Conservation (phyloP, 2,113 vertebrate genomes). For the Pygoscelis antarcticus region DNA sequence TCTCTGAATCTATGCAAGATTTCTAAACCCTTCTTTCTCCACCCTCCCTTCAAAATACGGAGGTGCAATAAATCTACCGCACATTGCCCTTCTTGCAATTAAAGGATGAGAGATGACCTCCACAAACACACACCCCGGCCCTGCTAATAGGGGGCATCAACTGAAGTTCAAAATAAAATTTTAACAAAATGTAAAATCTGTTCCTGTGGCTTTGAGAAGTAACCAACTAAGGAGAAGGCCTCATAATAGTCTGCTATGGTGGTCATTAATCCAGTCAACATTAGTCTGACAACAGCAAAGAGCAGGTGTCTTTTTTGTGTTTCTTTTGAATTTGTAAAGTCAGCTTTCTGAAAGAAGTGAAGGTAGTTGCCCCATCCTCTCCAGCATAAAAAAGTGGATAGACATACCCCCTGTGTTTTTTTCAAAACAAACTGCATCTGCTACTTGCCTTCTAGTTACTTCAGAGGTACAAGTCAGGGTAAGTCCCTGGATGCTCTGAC, state of each 20-base stretch:
- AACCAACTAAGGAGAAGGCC: background rate
- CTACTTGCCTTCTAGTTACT: background rate
- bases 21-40: background rate
- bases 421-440: background rate
- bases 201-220: background rate
- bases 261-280: background rate
- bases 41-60: background rate
- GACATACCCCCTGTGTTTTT: background rate
- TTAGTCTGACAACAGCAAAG: background rate
- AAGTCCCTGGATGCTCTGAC: background rate
- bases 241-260: background rate
- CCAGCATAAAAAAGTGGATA: background rate
- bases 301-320: background rate
- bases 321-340: background rate
- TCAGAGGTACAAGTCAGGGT: background rate
- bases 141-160: background rate
- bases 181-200: background rate
- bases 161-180: background rate
- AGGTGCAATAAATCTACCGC: background rate
- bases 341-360: background rate
- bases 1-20: background rate
- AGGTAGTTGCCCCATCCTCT: background rate
- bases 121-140: background rate
- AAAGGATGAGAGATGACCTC: background rate
- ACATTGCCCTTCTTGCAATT: background rate